phyloP scores from a whole-genome alignment of 1,140 invertebrate species.

The Popillia japonica region DNA sequence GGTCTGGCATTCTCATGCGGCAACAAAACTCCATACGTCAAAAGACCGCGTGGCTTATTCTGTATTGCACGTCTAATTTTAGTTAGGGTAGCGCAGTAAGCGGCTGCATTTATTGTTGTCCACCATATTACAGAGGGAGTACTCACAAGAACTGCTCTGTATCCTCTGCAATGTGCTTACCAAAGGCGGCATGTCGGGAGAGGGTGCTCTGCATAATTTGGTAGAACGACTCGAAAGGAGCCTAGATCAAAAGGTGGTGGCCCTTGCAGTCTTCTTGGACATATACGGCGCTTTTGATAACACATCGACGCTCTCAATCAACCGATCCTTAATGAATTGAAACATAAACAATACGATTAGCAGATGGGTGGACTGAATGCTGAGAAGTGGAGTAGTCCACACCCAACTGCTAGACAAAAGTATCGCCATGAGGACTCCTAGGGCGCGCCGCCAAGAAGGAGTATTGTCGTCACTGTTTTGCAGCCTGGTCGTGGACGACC shows the following conservation, averaged over 20 bases:
- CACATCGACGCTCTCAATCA: background rate
- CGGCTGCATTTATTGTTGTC: no score
- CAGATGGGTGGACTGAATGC: background rate
- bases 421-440: background rate
- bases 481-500: background rate
- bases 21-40: no score
- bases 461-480: background rate
- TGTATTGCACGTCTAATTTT: no score
- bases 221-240: background rate
- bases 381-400: background rate
- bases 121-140: background rate
- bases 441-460: background rate
- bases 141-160: background rate
- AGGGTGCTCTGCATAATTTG: background rate
- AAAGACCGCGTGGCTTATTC: no score
- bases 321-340: background rate
- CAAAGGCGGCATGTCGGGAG: background rate
- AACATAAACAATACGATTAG: background rate
- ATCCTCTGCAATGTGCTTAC: background rate
- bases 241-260: background rate
- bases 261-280: background rate
- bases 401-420: background rate
- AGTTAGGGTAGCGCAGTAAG: no score
- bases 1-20: no score
- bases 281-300: background rate